Percentiles rank a stretch among this genome's conserved stretches.
These are phyloP conservation scores for Odontomachus brunneus DNA, from an alignment of 1,140 invertebrate genomes.

Conservation along the genomic window DNA sequence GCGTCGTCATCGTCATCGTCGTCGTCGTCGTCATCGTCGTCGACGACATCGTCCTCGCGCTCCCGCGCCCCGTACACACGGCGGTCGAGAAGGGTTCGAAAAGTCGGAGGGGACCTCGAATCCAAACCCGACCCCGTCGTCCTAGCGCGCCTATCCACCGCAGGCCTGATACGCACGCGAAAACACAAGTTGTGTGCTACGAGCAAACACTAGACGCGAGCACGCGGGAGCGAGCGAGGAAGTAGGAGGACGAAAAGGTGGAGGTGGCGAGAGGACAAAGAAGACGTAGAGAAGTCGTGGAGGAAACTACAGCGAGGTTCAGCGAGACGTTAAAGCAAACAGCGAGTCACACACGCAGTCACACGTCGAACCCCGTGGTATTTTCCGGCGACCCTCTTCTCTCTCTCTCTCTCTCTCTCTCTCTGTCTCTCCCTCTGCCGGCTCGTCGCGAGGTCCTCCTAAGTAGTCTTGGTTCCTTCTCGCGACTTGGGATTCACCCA, in stretches of 20 bases:
- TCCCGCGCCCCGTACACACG: conserved; percentile 26
- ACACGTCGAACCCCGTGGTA: conserved; percentile 60
- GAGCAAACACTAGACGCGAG: conserved; percentile 77
- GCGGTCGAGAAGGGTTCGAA: conserved; percentile 60
- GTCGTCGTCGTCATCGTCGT: conserved; percentile 22
- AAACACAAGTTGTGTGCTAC: conserved; percentile 79
- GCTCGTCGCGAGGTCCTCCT: background rate
- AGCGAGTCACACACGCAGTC: conserved; percentile 76
- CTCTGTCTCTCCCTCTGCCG: background rate
- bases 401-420: background rate
- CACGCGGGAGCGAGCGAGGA: conserved; percentile 25
- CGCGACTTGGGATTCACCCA: conserved; percentile 18
- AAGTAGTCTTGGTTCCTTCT: conserved; percentile 15
- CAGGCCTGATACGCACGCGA: conserved; percentile 73
- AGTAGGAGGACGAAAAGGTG: background rate
- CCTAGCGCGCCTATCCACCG: conserved; percentile 51
- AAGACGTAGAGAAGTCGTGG: conserved; percentile 61
- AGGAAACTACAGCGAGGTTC: conserved; percentile 69
- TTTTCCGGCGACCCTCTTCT: background rate
- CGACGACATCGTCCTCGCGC: conserved; percentile 28
- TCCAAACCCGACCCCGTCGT: conserved; percentile 34
- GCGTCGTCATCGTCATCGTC: conserved; percentile 43
- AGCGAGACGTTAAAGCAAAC: conserved; percentile 81
- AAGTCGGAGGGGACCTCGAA: conserved; percentile 56
- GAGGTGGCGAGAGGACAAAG: background rate